Conservation (phyloP, 2,113 vertebrate genomes). For the Hyla sarda region DNA sequence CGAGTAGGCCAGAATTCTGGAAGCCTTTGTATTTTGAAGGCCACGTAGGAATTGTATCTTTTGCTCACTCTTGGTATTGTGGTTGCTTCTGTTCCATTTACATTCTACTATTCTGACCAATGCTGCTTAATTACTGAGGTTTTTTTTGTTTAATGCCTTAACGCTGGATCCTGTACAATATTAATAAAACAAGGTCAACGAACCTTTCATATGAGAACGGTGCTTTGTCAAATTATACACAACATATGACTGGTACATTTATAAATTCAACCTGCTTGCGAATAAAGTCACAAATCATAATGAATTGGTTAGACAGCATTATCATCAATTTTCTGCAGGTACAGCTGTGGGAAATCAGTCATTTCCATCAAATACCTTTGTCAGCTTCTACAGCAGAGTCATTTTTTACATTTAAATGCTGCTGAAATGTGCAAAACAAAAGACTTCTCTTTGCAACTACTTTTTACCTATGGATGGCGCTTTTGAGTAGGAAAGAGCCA, state of each 20-base stretch:
- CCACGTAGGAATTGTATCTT: background rate
- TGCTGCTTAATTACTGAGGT: slow-evolving; percentile 49
- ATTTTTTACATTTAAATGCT: slow-evolving; percentile 83
- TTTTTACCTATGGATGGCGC: slow-evolving; percentile 81
- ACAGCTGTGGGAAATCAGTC: slow-evolving; percentile 85
- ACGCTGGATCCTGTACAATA: slow-evolving; percentile 64
- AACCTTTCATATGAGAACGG: slow-evolving; percentile 73
- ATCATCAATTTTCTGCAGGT: slow-evolving; percentile 94
- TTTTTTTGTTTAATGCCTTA: slow-evolving; percentile 51
- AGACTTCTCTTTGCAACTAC: slow-evolving; percentile 63
- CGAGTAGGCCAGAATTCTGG: background rate
- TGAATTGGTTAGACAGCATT: slow-evolving; percentile 91
- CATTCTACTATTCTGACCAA: slow-evolving; percentile 22
- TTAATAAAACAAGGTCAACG: slow-evolving; percentile 77
- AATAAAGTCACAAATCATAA: slow-evolving; percentile 84
- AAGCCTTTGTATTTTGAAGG: background rate
- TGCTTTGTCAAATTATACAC: slow-evolving; percentile 79
- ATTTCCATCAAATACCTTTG: slow-evolving; percentile 89
- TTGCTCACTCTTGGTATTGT: background rate
- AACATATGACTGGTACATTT: slow-evolving; percentile 88
- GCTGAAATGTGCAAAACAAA: slow-evolving; percentile 74
- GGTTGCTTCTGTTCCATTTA: slow-evolving; percentile 9
- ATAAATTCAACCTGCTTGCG: slow-evolving; percentile 83
- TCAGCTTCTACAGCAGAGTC: slow-evolving; percentile 76
- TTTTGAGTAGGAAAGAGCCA: slow-evolving; percentile 77